phyloP scores from a whole-genome alignment of 23 tunicate genomes.

The Ascidia mentula region DNA sequence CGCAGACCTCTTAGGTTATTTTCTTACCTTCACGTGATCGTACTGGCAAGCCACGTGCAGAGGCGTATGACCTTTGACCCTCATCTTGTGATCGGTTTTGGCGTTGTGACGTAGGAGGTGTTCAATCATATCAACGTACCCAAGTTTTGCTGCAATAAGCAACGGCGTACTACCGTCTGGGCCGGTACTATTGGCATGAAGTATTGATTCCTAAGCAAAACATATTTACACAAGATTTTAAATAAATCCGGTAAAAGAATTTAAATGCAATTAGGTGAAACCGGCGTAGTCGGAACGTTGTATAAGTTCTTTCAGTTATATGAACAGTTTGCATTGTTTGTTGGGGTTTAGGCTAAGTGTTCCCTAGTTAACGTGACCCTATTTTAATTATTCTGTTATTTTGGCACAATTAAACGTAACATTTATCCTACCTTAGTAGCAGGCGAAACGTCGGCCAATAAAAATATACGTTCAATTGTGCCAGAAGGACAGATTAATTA shows the following conservation, averaged over 20 bases:
- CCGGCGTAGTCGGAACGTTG: constrained; percentile 12
- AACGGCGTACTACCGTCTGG: constrained; percentile 56
- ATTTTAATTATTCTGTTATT: too few relatives aligned
- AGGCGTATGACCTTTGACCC: constrained; percentile 35
- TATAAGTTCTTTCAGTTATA: not conserved
- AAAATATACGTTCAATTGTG: too few relatives aligned
- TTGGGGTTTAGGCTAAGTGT: too few relatives aligned
- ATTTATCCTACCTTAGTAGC: too few relatives aligned
- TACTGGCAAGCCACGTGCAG: constrained; percentile 80
- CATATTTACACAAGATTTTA: too few relatives aligned
- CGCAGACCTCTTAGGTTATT: too few relatives aligned
- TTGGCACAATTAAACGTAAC: too few relatives aligned
- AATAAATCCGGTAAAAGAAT: not conserved
- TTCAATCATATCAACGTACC: constrained; percentile 57
- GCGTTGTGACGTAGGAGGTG: constrained; percentile 60
- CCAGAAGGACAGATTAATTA: too few relatives aligned
- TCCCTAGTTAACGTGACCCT: too few relatives aligned
- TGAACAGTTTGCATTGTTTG: too few relatives aligned
- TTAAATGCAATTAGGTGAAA: not conserved
- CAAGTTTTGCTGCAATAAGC: constrained; percentile 52
- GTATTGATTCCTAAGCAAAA: constrained; percentile 36
- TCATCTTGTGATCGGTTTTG: constrained; percentile 25
- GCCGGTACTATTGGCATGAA: constrained; percentile 60
- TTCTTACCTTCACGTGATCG: constrained; percentile 57
- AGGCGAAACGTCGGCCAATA: too few relatives aligned